Evolutionary conservation across 2,113 vertebrate species (phyloP).

Genomic region (Chrysemys picta): DNA sequence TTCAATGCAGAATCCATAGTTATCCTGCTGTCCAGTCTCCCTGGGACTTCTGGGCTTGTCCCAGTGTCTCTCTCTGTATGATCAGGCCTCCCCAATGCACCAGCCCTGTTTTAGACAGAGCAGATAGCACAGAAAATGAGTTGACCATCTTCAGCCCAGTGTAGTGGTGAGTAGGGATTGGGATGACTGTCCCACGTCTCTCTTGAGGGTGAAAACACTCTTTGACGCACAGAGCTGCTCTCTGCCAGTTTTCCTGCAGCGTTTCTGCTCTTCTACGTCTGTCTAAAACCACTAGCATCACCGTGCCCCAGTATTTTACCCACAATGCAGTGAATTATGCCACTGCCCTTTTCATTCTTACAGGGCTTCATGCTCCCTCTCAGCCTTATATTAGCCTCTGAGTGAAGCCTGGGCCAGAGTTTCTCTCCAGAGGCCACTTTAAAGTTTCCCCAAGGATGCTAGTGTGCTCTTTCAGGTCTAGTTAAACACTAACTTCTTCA

Average conservation of each 20-base stretch:
- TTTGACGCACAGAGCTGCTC: background rate
- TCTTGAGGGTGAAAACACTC: background rate
- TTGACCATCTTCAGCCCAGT: slow-evolving; percentile 14
- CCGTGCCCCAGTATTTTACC: background rate
- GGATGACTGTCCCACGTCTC: background rate
- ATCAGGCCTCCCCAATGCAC: slow-evolving; percentile 23
- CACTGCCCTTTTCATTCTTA: background rate
- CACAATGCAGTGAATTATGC: background rate
- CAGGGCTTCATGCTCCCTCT: background rate
- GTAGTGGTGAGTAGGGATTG: background rate
- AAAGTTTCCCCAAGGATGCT: background rate
- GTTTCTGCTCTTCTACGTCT: background rate
- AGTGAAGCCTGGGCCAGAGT: background rate
- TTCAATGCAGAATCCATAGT: background rate
- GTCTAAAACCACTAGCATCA: background rate
- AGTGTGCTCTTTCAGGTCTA: background rate
- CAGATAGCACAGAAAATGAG: background rate
- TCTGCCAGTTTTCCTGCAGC: background rate
- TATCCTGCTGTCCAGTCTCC: fast-evolving
- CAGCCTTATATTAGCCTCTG: background rate
- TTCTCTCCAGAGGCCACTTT: background rate
- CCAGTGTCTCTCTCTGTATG: background rate
- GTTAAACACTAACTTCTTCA: background rate
- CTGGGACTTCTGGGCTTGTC: background rate
- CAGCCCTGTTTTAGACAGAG: background rate